Percentiles rank a stretch among this genome's conserved stretches.
These are phyloP conservation scores for Salticus scenicus DNA, from an alignment of 2,888 invertebrate species.

Conservation along the genomic window DNA sequence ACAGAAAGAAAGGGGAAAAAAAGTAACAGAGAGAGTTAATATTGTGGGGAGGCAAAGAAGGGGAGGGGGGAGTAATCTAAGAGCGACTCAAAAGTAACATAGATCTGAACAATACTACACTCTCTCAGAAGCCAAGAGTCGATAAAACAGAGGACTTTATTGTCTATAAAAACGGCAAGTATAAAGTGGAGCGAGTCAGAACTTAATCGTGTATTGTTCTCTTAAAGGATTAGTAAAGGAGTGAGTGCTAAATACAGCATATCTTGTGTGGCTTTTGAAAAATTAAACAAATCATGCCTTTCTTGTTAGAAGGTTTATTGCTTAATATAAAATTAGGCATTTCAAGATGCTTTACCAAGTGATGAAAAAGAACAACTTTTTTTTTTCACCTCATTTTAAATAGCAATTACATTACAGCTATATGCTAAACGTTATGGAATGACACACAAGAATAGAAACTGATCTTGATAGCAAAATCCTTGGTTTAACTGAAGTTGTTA, in stretches of 20 bases:
- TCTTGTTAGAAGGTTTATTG: background rate
- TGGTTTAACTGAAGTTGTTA: no score
- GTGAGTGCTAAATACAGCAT: background rate
- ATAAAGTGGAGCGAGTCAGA: conserved; percentile 15
- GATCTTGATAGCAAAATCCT: no score
- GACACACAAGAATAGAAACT: no score
- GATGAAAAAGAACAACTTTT: background rate
- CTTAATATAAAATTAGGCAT: background rate
- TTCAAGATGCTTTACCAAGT: background rate
- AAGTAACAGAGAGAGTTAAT: background rate
- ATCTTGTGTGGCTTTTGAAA: background rate
- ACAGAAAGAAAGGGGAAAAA: background rate
- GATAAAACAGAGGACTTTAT: conserved; percentile 18
- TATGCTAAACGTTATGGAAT: no score
- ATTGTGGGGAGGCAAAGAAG: background rate
- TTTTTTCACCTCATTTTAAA: background rate
- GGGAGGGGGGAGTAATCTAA: background rate
- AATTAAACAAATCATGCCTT: background rate
- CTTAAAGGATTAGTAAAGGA: background rate
- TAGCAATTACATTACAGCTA: no score
- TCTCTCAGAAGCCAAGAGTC: background rate
- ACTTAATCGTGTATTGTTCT: conserved; percentile 20
- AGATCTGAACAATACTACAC: conserved; percentile 4
- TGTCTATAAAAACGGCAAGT: background rate
- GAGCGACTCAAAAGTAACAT: conserved; percentile 11